Evolutionary conservation across 2,888 invertebrate genomes (phyloP).

Genomic region (Syrphus vitripennis): DNA sequence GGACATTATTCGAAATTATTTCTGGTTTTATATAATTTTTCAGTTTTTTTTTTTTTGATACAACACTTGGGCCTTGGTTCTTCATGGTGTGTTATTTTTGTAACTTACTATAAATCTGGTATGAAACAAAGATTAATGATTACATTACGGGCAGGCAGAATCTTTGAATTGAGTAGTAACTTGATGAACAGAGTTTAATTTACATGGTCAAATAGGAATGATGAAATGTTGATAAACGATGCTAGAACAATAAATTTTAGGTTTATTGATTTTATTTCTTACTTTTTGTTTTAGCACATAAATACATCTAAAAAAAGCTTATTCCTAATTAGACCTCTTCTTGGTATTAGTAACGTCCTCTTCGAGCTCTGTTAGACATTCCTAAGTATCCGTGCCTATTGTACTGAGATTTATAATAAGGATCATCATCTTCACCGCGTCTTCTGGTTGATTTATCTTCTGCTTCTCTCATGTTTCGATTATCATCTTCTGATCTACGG

Average conservation of each 20-base stretch:
- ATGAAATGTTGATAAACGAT: neutral
- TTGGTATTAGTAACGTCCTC: neutral
- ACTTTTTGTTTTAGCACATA: neutral
- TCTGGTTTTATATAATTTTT: no score
- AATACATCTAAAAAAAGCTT: neutral
- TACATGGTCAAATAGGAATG: no score
- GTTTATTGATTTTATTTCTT: neutral
- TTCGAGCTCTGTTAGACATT: neutral
- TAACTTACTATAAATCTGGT: no score
- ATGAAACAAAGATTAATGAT: no score
- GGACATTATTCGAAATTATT: no score
- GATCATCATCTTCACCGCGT: conserved; percentile 15
- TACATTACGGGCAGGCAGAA: no score
- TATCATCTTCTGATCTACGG: neutral
- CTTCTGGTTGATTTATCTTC: neutral
- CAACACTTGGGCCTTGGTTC: no score
- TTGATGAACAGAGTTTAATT: no score
- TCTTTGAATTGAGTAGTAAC: no score
- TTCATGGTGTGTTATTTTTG: no score
- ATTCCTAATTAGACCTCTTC: neutral
- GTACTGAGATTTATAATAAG: conserved; percentile 11
- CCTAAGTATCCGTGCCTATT: neutral
- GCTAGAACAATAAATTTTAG: neutral
- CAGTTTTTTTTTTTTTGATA: no score
- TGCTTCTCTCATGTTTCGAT: neutral